Evolutionary conservation across 2,888 invertebrate genomes (phyloP), one percentile per base, ranked within the genome.

Genomic region (Melanostoma mellinum): DNA sequence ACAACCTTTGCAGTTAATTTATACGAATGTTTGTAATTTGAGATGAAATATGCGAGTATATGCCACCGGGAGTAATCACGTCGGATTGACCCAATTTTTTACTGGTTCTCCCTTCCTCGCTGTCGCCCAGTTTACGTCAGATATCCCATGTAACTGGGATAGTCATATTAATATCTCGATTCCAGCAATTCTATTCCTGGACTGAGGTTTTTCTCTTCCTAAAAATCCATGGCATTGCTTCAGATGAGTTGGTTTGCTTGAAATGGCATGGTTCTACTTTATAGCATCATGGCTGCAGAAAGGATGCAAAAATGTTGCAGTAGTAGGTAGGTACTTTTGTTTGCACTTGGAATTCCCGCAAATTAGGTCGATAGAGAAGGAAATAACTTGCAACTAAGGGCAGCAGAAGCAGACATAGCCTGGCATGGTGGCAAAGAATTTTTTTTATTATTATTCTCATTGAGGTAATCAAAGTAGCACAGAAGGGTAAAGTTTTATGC

Each of bases 351-450:
- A 78, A 82, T 82, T 67, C 53, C 46, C 78, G 48, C 78, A 82
- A 82, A 82, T 82, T 82, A 82, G 82, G 82, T 82, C 82, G 82
- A 82, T 82, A 82, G 82, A 52, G 38, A 65, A 55, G 68, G 72
- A 77, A 72, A 68, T 72, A 81, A 72, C 38, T 67, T 76, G 44
- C 76, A 55, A 6, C 48, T 65, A 56, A 72, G 76, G 80, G 65
- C 65, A 71, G 20, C 20, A 20, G 20, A 20, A 20, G 20, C 35
- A 61, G 60, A 61, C 60, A 8, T 55, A 76, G 48, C 61, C 61
- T 77, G 53, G 75, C 67, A 67, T 55, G 44, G 72, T 77, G 63
- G 81, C 20, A 61, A 20, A 50, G 5, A 50, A 32, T 48, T 60
- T 71, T 48, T 67, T 60, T 42, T 58, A 9, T 30, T 46, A 6